Base-by-base conservation (phyloP, 2,113 vertebrate species). In the Corapipo altera region DNA sequence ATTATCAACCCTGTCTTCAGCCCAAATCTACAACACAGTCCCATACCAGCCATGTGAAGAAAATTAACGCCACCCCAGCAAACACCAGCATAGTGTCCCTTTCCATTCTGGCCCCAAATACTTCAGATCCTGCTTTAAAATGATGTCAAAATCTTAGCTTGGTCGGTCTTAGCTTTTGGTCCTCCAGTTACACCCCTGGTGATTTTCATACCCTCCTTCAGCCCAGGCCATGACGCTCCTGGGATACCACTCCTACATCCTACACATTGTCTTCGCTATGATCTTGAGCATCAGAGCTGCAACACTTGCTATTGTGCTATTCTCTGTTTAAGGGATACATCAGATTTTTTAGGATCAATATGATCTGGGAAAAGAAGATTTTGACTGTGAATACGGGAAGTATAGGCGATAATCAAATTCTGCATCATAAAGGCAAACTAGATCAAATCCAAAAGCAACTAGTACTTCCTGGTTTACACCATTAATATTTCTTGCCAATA, bases 381-480 rank as follows among this genome's bases (percentile, higher is more conserved):
- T 78, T 94, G 23, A 91, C 88, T 30, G 64, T 18, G 12, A 64
- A 64, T 43, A 64, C 18, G 27, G 43, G 23, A 88, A 64, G 11
- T 55, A 43, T 30, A 86, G 43, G 72, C 88, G 55, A 70, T 80
- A 76, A 91, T 76, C 91, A 70, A 79, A 91, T 51, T 58, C 12
- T 8, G 18, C 35, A 58, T 67, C 51, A 86, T 54, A 59, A 79
- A 91, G 41, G 22, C 54, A 88, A 91, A 95, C 10, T 30, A 84
- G 33, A 88, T 64, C 24, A 64, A 67, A 17, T 83, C 55, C 61
- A 14, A 35, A 86, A 77, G 30, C 14, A 92, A n/a, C 69, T 49
- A 85, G n/a, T 54, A 62, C 32, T 66, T 72, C 16, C 20, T 75
- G 19, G 41, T 92, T 66, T 51, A 71, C 7, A 59, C 24, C 72